Base-by-base conservation (phyloP, 2,797 vertebrate genomes). In the Paguma larvata region DNA sequence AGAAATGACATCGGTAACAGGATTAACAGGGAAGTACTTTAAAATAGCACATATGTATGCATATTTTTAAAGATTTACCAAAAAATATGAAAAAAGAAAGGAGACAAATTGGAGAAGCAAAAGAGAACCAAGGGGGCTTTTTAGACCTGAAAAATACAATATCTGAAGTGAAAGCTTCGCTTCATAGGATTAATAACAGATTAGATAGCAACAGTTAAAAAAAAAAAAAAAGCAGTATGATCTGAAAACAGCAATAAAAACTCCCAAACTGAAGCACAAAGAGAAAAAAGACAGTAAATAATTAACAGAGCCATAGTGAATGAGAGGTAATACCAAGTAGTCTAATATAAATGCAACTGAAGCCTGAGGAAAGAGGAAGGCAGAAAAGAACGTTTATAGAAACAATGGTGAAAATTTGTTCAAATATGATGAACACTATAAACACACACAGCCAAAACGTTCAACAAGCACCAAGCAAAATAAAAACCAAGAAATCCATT, bases 401-500 rank as follows among this genome's bases (percentile, higher is more conserved):
- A 85, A 94, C 62, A 80, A 85, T 88, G 11, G 3, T 72, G 21
- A 72, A 72, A 51, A 75, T 68, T 56, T 73, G 48, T 85, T 68
- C 30, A 84, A 86, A 93, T 79, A 51, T 80, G 27, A 78, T 84
- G 79, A 82, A 89, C 84, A 46, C 8, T 32, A 79, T 67, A 83
- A 63, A 82, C 6, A 93, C 2, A 63, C 8, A 21, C 12, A 68
- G 41, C 34, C 34, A 91, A 96, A 93, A 95, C 78, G 0, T 88
- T 94, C 72, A 73, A 67, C 25, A 88, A 88, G 13, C 9, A 19
- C 44, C n/a, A 59, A 77, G 32, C 25, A 89, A 94, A 94, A 88
- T 12, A 75, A 80, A 90, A 96, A 91, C 38, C 91, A 92, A 73
- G 59, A 91, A 95, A 91, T 32, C 32, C 15, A 51, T 21, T 77